A percentile compares a stretch with the other conserved stretches of the same genome.
Conservation (phyloP, 2,113 vertebrate genomes). For the Turnix velox region DNA sequence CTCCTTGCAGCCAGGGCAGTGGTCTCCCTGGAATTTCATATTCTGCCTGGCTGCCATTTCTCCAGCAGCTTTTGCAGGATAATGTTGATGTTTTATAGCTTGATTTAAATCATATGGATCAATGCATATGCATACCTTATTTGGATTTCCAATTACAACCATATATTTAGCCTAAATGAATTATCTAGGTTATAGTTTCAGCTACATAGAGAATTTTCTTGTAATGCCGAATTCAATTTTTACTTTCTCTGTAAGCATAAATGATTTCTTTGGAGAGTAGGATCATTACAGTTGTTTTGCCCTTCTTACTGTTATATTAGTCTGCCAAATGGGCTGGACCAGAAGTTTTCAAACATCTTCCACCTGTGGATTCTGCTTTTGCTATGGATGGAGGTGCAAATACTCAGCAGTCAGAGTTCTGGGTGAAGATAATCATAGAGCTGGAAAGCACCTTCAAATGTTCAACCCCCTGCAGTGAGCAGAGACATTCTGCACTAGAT, state of each 20-base stretch:
- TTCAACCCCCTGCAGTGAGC: too few species aligned
- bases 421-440: too few species aligned
- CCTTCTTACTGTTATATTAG: background rate
- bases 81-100: constrained; percentile 56
- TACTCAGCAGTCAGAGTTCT: background rate
- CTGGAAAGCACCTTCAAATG: too few species aligned
- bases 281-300: background rate
- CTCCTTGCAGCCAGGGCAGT: constrained; percentile 2
- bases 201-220: constrained; percentile 27
- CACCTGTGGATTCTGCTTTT: background rate
- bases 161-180: constrained; percentile 62
- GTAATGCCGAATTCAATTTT: constrained; percentile 40
- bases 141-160: constrained; percentile 58
- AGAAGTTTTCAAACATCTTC: background rate
- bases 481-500: too few species aligned
- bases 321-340: background rate
- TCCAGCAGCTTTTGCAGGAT: constrained; percentile 32
- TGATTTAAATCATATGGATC: constrained; percentile 63
- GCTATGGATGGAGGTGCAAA: background rate
- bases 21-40: constrained; percentile 50
- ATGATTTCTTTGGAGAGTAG: background rate
- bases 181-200: constrained; percentile 36
- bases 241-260: constrained; percentile 7
- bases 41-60: constrained; percentile 48
- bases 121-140: constrained; percentile 56